phyloP scores from a whole-genome alignment of 2,888 invertebrate genomes.

The Bugulina stolonifera region DNA sequence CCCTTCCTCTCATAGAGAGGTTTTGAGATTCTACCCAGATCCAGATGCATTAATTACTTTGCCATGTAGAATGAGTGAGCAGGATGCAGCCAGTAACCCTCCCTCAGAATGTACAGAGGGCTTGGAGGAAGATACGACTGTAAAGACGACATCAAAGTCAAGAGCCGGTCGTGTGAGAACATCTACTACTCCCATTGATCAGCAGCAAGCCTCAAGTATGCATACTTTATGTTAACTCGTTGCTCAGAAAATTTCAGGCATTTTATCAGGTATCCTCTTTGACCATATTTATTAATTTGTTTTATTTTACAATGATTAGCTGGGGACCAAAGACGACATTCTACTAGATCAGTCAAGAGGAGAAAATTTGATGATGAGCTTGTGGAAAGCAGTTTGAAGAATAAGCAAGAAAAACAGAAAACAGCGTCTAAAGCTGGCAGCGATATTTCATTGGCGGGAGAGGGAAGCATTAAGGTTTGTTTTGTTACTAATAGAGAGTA shows the following conservation, averaged over 20 bases:
- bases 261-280: too few species aligned
- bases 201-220: not conserved
- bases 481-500: too few species aligned
- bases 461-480: not conserved
- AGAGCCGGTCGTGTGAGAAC: not conserved
- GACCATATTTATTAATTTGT: too few species aligned
- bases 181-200: not conserved
- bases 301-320: too few species aligned
- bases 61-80: not conserved
- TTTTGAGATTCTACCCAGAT: too few species aligned
- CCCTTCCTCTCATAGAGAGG: too few species aligned
- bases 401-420: not conserved
- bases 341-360: constrained; percentile 87
- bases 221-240: too few species aligned
- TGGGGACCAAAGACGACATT: constrained; percentile 58
- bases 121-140: constrained; percentile 1
- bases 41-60: not conserved
- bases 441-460: not conserved
- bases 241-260: too few species aligned
- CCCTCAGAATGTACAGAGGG: constrained; percentile 12
- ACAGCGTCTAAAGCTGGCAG: not conserved
- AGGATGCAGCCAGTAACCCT: not conserved
- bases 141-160: not conserved
- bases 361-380: constrained; percentile 94
- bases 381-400: constrained; percentile 74